Base-by-base conservation (phyloP, 1,140 invertebrate species). In the Bilobella aurantiaca region DNA sequence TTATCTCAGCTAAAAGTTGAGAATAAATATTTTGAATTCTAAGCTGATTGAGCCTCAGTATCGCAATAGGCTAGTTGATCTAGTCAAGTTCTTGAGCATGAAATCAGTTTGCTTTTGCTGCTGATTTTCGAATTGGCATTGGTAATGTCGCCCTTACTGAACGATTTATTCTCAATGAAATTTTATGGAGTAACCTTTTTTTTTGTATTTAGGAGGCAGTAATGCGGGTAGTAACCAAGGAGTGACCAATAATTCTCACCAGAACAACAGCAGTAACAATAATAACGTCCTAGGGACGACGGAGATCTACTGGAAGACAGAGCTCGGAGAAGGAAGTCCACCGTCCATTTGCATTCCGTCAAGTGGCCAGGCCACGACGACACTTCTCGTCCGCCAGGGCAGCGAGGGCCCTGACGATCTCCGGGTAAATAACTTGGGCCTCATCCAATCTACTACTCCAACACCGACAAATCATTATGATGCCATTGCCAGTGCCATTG, bases 391-490 rank as follows among this genome's bases (percentile, higher is more conserved):
- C 8, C 63, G 66, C 29, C 70, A 67, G 37, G 65, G 67, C 21
- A 70, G 62, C 56, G 66, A 70, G 65, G 68, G 78, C 75, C 67
- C 77, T 66, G 72, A 75, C 74, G 70, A 72, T 69, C 66, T 71
- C 42, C 58, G 74, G 67, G 64, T 74, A 67, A 69, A 65, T 56
- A 68, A 69, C 59, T 56, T 68, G 56, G 79, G 56, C 76, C 79
- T 73, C 77, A 65, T 70, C 78, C 60, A 70, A 75, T 67, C 68
- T 77, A 72, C 74, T 76, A n/a, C 70, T 72, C 75, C 65, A 64
- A 77, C 61, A 73, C 79, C 77, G 77, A 79, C 78, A 78, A 78
- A 75, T 78, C 73, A 74, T 27, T 78, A 75, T 69, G 78, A 76
- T 65, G 74, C 73, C 53, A 63, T 73, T 18, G 63, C 74, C 18